Evolutionary conservation across 2,888 invertebrate genomes (phyloP), one percentile per base, ranked within the genome.

Genomic region (Fragum sueziense): DNA sequence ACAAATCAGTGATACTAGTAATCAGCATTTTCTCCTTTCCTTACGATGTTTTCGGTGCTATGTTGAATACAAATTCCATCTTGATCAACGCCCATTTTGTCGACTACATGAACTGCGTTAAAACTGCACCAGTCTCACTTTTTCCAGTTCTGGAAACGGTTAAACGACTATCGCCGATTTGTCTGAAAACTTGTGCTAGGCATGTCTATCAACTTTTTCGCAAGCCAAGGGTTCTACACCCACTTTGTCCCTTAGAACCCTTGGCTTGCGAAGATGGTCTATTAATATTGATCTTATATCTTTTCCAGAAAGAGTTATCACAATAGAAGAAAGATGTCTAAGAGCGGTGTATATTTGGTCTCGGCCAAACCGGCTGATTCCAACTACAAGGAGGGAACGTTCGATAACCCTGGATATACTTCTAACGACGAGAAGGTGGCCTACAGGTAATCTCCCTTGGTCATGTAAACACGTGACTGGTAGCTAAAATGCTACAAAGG

Each of bases 301-400:
- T 11, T 11, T 31, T 1, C 14, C 29, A 31, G 31, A 11, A 29
- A 31, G 31, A 11, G 2, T 11, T 14, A 29, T 31, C 17, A 61
- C 29, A 20, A 65, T 1, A 25, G 11, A 65, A 22, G 20, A 0
- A 65, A 41, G 41, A 72, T 72, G 72, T 52, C 72, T 2, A 52
- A 61, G 25, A 69, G 65, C 65, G 82, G 68, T 22, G 82, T 82
- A 20, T 82, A 82, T 68, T 62, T 82, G 41, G 76, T 82, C 37
- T 82, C 82, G 6, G 29, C 70, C 2, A 75, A 67, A 70, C 57
- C 73, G 6, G 34, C 33, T 0, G 77, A 68, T 4, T 22, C 20
- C 3, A 51, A 31, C 20, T 41, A 29, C 14, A 37, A 54, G 1
- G 59, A 70, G 17, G 59, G 54, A 34, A 14, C 41, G 22, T 70